A percentile compares a stretch with the other conserved stretches of the same genome.
Conservation (phyloP, 2,113 vertebrate genomes). For the Aegotheles bennettii region DNA sequence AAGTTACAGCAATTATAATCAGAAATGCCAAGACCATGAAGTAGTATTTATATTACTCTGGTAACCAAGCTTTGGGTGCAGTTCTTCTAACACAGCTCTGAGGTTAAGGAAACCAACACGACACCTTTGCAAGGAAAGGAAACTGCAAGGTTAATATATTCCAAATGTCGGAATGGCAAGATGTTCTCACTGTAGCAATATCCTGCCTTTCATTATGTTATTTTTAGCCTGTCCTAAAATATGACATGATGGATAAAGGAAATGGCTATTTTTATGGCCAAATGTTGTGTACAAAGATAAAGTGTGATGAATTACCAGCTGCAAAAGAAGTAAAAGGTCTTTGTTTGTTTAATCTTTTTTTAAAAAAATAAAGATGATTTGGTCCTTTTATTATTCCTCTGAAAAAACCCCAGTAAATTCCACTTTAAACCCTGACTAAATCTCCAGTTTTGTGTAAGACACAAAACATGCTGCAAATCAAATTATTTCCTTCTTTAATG, state of each 20-base stretch:
- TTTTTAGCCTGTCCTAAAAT: constrained; percentile 37
- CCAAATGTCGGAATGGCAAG: constrained; percentile 25
- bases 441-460: not conserved
- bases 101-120: not conserved
- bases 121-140: not conserved
- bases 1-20: not conserved
- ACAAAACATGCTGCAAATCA: not conserved
- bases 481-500: not conserved
- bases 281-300: constrained; percentile 10
- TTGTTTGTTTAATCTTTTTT: not conserved
- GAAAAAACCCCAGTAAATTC: not conserved
- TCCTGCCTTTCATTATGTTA: not conserved
- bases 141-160: constrained; percentile 3
- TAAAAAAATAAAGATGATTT: not conserved
- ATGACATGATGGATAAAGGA: constrained; percentile 19
- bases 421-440: not conserved
- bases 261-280: not conserved
- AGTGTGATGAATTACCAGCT: not conserved
- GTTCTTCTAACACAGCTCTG: not conserved
- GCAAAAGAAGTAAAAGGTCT: not conserved
- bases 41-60: not conserved
- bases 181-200: constrained; percentile 34
- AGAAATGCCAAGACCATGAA: not conserved
- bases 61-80: not conserved
- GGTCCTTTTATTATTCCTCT: not conserved